phyloP scores from a whole-genome alignment of 2,797 vertebrate species.

The Myripristis jacobus region DNA sequence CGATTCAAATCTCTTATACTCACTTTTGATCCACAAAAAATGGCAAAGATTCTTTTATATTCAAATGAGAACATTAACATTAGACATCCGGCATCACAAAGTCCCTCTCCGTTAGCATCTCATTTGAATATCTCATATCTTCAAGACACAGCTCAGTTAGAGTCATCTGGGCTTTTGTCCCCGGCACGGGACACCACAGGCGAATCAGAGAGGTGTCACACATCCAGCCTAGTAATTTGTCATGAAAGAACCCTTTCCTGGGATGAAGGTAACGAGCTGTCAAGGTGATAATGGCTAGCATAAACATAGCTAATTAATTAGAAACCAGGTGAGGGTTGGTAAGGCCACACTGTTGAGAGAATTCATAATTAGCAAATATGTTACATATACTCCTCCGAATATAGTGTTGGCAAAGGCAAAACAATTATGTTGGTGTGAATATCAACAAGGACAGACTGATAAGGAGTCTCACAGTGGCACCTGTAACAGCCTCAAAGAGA shows the following conservation, averaged over 20 bases:
- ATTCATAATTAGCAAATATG: constrained; percentile 72
- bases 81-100: constrained; percentile 81
- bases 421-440: constrained; percentile 66
- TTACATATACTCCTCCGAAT: constrained; percentile 56
- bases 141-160: constrained; percentile 81
- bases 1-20: constrained; percentile 70
- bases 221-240: constrained; percentile 79
- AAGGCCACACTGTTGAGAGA: constrained; percentile 62
- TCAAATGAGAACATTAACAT: constrained; percentile 89
- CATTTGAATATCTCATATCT: constrained; percentile 89
- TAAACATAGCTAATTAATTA: constrained; percentile 85
- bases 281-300: constrained; percentile 79
- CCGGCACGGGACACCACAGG: constrained; percentile 81
- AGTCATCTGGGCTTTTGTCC: constrained; percentile 86
- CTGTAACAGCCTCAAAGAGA: constrained; percentile 81
- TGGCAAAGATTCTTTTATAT: constrained; percentile 85
- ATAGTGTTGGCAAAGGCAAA: constrained; percentile 55
- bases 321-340: constrained; percentile 68
- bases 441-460: constrained; percentile 71
- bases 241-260: constrained; percentile 79
- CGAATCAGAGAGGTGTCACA: constrained; percentile 80
- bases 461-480: constrained; percentile 74
- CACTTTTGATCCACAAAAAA: constrained; percentile 78
- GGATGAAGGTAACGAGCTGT: constrained; percentile 82
- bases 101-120: constrained; percentile 84